These are phyloP conservation scores for Boulengeromyrus knoepffleri DNA, from an alignment of 2,113 vertebrate species.

Conservation along the genomic window DNA sequence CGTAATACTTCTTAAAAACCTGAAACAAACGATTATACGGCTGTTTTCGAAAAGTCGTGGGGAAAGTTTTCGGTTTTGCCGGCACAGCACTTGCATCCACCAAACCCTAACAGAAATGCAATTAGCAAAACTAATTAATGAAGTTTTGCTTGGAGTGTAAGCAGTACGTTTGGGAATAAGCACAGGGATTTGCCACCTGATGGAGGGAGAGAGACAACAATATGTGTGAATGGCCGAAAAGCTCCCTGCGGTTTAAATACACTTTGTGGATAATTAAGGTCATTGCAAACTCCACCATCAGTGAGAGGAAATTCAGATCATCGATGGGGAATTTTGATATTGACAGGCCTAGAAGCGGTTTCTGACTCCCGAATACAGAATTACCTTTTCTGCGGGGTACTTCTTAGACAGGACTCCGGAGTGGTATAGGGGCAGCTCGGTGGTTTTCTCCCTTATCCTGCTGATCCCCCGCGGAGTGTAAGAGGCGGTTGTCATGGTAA, in stretches of 20 bases:
- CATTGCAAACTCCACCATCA: not conserved
- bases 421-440: not conserved
- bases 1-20: slow-evolving; percentile 45
- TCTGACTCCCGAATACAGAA: not conserved
- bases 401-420: not conserved
- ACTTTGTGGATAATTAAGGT: not conserved
- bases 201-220: not conserved
- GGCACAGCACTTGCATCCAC: not conserved
- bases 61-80: not conserved
- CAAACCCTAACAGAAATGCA: not conserved
- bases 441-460: not conserved
- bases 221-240: not conserved
- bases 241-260: not conserved
- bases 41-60: not conserved
- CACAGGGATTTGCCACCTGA: not conserved
- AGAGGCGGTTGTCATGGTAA: not conserved
- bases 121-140: not conserved
- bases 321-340: not conserved
- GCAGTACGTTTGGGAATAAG: not conserved
- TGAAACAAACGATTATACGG: slow-evolving; percentile 21
- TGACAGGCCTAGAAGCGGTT: not conserved
- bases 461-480: not conserved
- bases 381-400: slow-evolving; percentile 6
- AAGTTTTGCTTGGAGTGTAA: not conserved
- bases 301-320: not conserved